These are phyloP conservation scores for Aplocera efformata DNA, from an alignment of 2,888 invertebrate species.

Conservation along the genomic window DNA sequence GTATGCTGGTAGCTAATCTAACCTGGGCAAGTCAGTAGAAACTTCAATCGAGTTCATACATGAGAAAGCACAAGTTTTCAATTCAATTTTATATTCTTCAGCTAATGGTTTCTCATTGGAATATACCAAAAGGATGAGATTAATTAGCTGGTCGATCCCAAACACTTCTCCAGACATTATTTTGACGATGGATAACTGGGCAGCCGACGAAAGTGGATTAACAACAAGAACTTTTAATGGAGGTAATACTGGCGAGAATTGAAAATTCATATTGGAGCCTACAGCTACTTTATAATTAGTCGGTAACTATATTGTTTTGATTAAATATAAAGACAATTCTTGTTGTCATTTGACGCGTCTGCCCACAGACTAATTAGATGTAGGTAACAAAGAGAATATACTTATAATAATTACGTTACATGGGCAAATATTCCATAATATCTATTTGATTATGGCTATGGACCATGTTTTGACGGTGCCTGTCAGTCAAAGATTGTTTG, in stretches of 20 bases:
- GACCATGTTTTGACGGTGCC: no score
- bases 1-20: slow-evolving; percentile 18
- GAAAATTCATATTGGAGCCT: slow-evolving; percentile 52
- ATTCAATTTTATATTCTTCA: slow-evolving; percentile 44
- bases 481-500: no score
- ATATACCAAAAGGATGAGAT: slow-evolving; percentile 56
- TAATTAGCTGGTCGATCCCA: slow-evolving; percentile 49
- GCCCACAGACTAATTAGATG: no score
- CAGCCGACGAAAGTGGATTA: slow-evolving; percentile 51
- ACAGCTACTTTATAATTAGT: not conserved
- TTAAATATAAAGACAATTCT: no score
- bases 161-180: slow-evolving; percentile 58
- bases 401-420: no score
- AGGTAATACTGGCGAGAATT: slow-evolving; percentile 31
- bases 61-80: slow-evolving; percentile 50
- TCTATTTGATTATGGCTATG: no score
- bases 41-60: slow-evolving; percentile 50
- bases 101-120: slow-evolving; percentile 49
- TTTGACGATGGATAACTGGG: slow-evolving; percentile 49
- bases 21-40: slow-evolving; percentile 62
- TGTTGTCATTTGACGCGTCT: no score
- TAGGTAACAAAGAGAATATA: no score
- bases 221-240: slow-evolving; percentile 56
- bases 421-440: no score
- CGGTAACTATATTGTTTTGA: no score